These are phyloP conservation scores for Phyllotis vaccarum DNA, from an alignment of 2,797 vertebrate genomes.

Conservation along the genomic window DNA sequence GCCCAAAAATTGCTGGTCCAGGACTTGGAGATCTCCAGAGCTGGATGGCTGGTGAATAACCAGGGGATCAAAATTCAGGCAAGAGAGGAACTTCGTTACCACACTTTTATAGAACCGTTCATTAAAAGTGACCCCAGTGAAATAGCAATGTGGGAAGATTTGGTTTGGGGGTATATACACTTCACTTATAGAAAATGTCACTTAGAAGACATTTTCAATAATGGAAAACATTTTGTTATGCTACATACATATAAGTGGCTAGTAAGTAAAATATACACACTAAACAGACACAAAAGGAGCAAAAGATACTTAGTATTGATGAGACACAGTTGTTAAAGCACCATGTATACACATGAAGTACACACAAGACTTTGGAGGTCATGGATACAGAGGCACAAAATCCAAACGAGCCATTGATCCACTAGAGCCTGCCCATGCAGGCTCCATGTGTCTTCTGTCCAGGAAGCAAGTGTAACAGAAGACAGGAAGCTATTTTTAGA, in stretches of 20 bases:
- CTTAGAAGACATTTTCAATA: constrained; percentile 9
- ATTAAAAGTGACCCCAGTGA: not conserved
- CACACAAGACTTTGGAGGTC: not conserved
- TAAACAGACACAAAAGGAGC: not conserved
- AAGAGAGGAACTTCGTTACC: not conserved
- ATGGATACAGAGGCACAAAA: not conserved
- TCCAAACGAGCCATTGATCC: not conserved
- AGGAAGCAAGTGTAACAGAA: not conserved
- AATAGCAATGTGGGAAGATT: not conserved
- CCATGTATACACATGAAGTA: not conserved
- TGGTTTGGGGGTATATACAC: constrained; percentile 11
- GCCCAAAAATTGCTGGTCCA: not conserved
- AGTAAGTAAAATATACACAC: not conserved
- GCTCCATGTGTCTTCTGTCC: not conserved
- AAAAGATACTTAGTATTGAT: constrained; percentile 33
- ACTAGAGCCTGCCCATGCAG: not conserved
- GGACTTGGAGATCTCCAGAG: constrained; percentile 15
- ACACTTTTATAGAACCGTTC: not conserved
- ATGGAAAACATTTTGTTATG: constrained; percentile 13
- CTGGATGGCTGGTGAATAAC: not conserved
- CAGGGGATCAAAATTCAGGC: not conserved
- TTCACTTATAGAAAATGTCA: not conserved
- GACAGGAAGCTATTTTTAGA: not conserved
- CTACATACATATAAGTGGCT: not conserved
- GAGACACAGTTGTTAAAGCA: not conserved